Evolutionary conservation across 2,797 vertebrate species (phyloP).

Genomic region (Pseudochromis fuscus): DNA sequence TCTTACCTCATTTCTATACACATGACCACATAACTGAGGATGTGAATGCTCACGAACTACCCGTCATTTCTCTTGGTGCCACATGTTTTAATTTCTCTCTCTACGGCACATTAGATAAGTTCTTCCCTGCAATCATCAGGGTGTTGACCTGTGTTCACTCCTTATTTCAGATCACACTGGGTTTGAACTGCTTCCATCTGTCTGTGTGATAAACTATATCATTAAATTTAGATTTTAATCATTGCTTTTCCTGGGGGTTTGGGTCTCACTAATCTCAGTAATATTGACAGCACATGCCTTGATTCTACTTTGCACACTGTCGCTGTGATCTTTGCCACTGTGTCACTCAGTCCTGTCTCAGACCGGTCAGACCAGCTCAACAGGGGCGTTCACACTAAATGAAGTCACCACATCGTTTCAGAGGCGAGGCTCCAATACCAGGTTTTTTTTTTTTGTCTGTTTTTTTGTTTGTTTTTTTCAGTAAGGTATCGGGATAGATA

Average conservation of each 20-base stretch:
- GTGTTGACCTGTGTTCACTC: background rate
- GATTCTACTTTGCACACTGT: constrained; percentile 48
- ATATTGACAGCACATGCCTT: constrained; percentile 45
- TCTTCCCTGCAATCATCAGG: constrained; percentile 39
- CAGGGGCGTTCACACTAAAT: constrained; percentile 26
- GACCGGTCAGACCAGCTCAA: constrained; percentile 65
- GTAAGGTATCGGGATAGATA: background rate
- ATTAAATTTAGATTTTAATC: constrained; percentile 48
- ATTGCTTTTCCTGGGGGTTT: constrained; percentile 24
- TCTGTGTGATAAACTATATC: constrained; percentile 42
- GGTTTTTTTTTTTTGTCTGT: too few species aligned
- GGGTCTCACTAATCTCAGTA: constrained; percentile 17
- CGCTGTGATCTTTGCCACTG: constrained; percentile 46
- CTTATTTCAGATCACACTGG: constrained; percentile 34
- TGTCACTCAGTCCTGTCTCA: constrained; percentile 30
- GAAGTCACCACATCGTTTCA: constrained; percentile 25
- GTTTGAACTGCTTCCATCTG: constrained; percentile 40
- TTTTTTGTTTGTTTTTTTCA: background rate
- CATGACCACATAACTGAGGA: constrained; percentile 55
- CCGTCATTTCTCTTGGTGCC: constrained; percentile 26
- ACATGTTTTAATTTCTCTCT: constrained; percentile 46
- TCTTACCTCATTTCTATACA: constrained; percentile 77
- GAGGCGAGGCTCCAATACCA: background rate
- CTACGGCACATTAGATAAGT: constrained; percentile 23
- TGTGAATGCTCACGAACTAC: constrained; percentile 43